Base-by-base conservation (phyloP, 2,113 vertebrate species). In the Syngnathus scovelli region DNA sequence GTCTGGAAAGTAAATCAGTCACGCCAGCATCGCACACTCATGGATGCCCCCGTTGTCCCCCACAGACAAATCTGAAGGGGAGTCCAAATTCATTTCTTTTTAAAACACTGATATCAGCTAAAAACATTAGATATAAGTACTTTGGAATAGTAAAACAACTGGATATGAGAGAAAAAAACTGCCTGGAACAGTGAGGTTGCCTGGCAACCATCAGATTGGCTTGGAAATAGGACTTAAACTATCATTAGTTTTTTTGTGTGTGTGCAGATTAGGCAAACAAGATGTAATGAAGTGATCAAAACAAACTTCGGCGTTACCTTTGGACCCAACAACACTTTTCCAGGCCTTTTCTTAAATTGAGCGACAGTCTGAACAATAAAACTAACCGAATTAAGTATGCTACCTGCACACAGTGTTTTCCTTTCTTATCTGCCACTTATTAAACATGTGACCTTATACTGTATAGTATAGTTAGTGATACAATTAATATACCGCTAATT, bases 1-100 rank as follows among this genome's bases (percentile, higher is more conserved):
- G 61, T 67, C 64, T 64, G 72, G 66, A 71, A 74, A 67, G 38
- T 66, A 59, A 67, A 67, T 70, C 78, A 68, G 62, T 77, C 62
- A 66, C 68, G 72, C 56, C 67, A 58, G 58, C 70, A 44, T 69
- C 55, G 8, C 27, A 6, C 33, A 36, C 27, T 15, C 27, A 58
- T 36, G 27, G 55, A 58, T 58, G 55, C 10, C 23, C 55, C 13
- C 12, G 9, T 6, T 9, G 1, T 12, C 19, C 19, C 4, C 19
- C 49, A 2, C 49, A 18, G 55, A 59, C 15, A 48, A 44, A 64
- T 7, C 23, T 27, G 27, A 23, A 54, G 23, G 52, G 13, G 54
- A 33, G 55, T 5, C 27, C 27, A 36, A 58, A 13, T 15, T 16
- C 15, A 56, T 56, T 33, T n/a, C 1, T 9, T 59, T 23, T 41